Evolutionary conservation across 1,140 invertebrate genomes (phyloP), one percentile per base, ranked within the genome.

Genomic region (Hycleus phaleratus): DNA sequence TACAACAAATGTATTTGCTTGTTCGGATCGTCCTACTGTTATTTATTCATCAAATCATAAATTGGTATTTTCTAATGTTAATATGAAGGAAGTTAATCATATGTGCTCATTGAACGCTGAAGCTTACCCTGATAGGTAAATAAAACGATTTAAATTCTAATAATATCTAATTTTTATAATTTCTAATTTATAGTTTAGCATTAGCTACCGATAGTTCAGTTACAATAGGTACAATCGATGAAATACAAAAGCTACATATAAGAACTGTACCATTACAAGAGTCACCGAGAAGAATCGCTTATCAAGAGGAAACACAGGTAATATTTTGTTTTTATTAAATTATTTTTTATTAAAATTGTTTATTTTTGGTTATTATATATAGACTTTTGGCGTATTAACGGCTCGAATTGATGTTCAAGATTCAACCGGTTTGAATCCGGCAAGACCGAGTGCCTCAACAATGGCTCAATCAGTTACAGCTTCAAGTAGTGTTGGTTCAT

Each of bases 41-140:
- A 98, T 99, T 62, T 99, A 98, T 77, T 97, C 94, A 6, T 97
- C 93, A 6, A 99, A 98, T 79, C 93, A 98, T 71, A 99, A 99
- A 77, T 79, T 99, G 3, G 95, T 99, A 0, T 99, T 99, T 77
- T 98, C 95, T 24, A 99, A 98, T 79, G 97, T 99, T 1, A 99
- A 99, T 77, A 78, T 99, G 8, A 94, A 95, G 73, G 93, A 98
- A 77, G 96, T 99, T 0, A 94, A 93, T 70, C 93, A 98, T 70
- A 98, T 99, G 94, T 99, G 96, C 75, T 94, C 94, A 0, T 74
- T 98, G 1, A 96, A 98, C 76, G 90, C 95, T 0, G 85, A 92
- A 69, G 89, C 91, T 0, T 98, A 97, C 78, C 90, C 92, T 0
- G 93, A 97, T 73, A 93, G 86, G 84, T 86, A 62, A 65, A 61